Conservation (phyloP, 2,797 vertebrate genomes). For the Paratrypauchen microcephalus region DNA sequence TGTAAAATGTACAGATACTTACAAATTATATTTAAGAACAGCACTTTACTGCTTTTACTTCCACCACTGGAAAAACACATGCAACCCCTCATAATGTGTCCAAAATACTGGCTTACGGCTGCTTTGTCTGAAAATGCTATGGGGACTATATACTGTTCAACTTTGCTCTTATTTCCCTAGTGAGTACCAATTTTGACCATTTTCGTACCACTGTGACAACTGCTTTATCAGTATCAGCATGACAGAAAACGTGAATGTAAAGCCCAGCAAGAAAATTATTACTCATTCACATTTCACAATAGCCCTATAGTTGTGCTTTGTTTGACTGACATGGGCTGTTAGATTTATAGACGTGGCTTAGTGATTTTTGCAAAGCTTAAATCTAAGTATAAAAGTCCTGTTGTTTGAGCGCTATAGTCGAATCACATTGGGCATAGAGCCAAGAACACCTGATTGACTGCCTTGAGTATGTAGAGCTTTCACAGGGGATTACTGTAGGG, state of each 20-base stretch:
- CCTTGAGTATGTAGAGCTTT: conserved; percentile 43
- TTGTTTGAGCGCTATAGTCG: conserved; percentile 22
- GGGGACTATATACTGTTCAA: background rate
- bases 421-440: conserved; percentile 58
- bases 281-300: background rate
- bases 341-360: background rate
- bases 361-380: background rate
- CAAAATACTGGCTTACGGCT: too few relatives aligned
- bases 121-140: background rate
- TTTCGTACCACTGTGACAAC: background rate
- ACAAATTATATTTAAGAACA: too few relatives aligned
- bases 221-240: background rate
- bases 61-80: too few relatives aligned
- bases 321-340: background rate
- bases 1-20: too few relatives aligned
- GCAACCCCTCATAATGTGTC: too few relatives aligned
- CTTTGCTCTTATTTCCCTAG: background rate
- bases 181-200: background rate
- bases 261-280: background rate
- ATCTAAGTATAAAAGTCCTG: conserved; percentile 1
- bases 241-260: background rate
- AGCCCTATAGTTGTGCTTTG: background rate
- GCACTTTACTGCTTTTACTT: too few relatives aligned
- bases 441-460: conserved; percentile 61
- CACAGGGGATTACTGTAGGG: conserved; percentile 54